Conservation (phyloP, 2,888 invertebrate genomes). For the Dryadula phaetusa region DNA sequence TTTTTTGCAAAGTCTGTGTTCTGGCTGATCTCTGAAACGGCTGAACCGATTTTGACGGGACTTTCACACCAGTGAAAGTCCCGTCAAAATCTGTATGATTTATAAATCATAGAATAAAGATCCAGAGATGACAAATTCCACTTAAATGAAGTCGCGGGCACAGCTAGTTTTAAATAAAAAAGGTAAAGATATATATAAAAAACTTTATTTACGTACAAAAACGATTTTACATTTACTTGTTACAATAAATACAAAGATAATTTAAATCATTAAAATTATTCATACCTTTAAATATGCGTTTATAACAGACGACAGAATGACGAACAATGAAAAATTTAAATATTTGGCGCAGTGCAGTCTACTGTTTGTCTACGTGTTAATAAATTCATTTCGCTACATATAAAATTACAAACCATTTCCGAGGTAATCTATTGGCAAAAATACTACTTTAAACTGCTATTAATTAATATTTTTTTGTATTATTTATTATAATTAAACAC, state of each 20-base stretch:
- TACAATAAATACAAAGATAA: constrained; percentile 44
- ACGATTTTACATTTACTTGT: constrained; percentile 43
- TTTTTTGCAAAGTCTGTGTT: too few relatives aligned
- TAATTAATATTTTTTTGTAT: not conserved
- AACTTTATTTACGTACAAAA: constrained; percentile 70
- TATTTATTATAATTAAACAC: not conserved
- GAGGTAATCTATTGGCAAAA: constrained; percentile 28
- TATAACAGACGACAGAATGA: constrained; percentile 24
- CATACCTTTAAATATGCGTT: not conserved
- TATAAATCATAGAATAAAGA: too few relatives aligned
- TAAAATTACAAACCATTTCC: constrained; percentile 10
- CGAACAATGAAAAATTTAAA: constrained; percentile 30
- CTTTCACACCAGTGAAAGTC: too few relatives aligned
- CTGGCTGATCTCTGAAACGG: too few relatives aligned
- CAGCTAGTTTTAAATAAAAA: too few relatives aligned
- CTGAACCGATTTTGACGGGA: too few relatives aligned
- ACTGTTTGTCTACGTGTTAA: constrained; percentile 50
- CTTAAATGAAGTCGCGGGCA: too few relatives aligned
- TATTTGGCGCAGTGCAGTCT: constrained; percentile 72
- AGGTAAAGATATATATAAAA: constrained; percentile 17
- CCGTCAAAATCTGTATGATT: too few relatives aligned
- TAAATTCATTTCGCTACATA: constrained; percentile 29
- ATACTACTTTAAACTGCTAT: not conserved
- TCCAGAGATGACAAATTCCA: too few relatives aligned
- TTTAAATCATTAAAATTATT: constrained; percentile 43